phyloP scores from a whole-genome alignment of 2,888 invertebrate genomes.

The Tipula vernalis region DNA sequence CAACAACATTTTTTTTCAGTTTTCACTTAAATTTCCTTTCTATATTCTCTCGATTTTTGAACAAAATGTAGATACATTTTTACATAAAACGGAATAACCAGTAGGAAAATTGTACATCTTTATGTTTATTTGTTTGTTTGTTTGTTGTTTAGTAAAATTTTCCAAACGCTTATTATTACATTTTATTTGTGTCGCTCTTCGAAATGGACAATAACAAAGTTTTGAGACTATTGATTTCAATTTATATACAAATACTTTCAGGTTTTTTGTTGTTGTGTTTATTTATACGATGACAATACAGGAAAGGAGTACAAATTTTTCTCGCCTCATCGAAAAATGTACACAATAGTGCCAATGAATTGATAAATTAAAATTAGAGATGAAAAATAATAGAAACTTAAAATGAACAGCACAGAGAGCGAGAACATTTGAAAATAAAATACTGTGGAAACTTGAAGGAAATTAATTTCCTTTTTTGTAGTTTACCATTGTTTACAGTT shows the following conservation, averaged over 20 bases:
- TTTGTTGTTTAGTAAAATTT: background rate
- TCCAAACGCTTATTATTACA: background rate
- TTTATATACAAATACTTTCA: background rate
- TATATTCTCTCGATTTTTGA: background rate
- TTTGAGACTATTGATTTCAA: background rate
- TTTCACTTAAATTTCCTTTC: background rate
- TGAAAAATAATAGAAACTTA: background rate
- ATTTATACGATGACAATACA: background rate
- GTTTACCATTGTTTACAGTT: background rate
- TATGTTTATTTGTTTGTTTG: background rate
- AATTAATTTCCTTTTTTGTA: background rate
- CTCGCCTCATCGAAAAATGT: background rate
- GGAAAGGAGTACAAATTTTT: background rate
- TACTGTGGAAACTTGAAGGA: background rate
- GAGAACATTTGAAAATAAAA: background rate
- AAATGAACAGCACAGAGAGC: background rate
- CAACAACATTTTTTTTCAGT: background rate
- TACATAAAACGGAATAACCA: background rate
- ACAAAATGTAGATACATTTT: background rate
- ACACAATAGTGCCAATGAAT: background rate
- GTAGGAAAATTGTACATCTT: background rate
- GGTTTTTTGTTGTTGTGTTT: background rate
- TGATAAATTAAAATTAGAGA: background rate
- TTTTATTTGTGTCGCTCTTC: background rate
- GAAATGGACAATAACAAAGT: background rate